These are phyloP conservation scores for Hydrozoanthus gracilis DNA, from an alignment of 92 coral and sea anemone genomes.

Conservation along the genomic window DNA sequence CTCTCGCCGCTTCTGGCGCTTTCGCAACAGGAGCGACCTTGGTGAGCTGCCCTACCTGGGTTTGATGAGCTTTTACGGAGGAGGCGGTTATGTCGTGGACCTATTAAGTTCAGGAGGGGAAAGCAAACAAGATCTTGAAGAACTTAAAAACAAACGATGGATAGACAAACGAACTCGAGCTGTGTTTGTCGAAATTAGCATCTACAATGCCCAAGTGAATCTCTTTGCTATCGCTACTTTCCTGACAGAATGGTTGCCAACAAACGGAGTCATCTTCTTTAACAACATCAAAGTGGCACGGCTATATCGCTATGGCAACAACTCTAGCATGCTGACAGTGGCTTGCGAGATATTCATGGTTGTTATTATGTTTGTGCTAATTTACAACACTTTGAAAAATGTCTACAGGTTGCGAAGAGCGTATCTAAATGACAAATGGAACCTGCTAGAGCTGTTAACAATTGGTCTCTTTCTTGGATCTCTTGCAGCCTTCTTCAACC, in stretches of 20 bases:
- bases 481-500: slow-evolving; percentile 75
- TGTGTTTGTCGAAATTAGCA: slow-evolving; percentile 86
- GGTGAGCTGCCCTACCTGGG: slow-evolving; percentile 83
- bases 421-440: slow-evolving; percentile 89
- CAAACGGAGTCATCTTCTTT: slow-evolving; percentile 77
- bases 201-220: slow-evolving; percentile 91
- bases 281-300: slow-evolving; percentile 81
- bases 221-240: slow-evolving; percentile 87
- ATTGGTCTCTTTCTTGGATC: slow-evolving; percentile 69
- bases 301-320: slow-evolving; percentile 69
- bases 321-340: slow-evolving; percentile 66
- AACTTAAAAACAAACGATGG: slow-evolving; percentile 72
- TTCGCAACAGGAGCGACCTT: slow-evolving; percentile 69
- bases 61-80: slow-evolving; percentile 76
- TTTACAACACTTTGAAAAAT: slow-evolving; percentile 76
- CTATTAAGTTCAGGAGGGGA: slow-evolving; percentile 45
- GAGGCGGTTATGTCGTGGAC: slow-evolving; percentile 83
- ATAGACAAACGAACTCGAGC: slow-evolving; percentile 90
- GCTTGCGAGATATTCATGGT: slow-evolving; percentile 82
- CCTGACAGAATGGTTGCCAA: slow-evolving; percentile 88
- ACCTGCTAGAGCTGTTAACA: slow-evolving; percentile 76
- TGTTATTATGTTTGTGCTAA: slow-evolving; percentile 65
- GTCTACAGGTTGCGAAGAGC: slow-evolving; percentile 59
- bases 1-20: slow-evolving; percentile 76
- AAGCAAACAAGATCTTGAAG: slow-evolving; percentile 39